Conservation (phyloP, 2,797 vertebrate genomes). For the Gallirallus australis region DNA sequence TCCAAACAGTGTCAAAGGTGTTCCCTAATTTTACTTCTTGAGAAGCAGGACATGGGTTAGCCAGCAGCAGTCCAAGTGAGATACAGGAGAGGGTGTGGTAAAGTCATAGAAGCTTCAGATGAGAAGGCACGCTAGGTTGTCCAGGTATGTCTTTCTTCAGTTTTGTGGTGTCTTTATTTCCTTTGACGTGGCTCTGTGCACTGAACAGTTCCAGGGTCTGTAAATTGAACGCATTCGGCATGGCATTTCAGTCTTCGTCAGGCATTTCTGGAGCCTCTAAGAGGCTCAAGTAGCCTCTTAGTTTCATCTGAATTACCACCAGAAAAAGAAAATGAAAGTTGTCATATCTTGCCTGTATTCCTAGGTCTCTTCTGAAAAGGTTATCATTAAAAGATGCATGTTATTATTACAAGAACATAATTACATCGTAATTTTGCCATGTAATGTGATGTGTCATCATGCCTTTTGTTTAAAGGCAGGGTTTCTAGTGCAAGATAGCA, state of each 20-base stretch:
- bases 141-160: neutral
- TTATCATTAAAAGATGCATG: slow-evolving; percentile 12
- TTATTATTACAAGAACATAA: slow-evolving; percentile 22
- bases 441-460: neutral
- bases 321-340: slow-evolving; percentile 51
- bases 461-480: slow-evolving; percentile 13
- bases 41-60: neutral
- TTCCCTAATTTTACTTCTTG: neutral
- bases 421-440: slow-evolving; percentile 8
- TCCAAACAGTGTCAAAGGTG: neutral
- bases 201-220: neutral
- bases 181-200: neutral
- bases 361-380: slow-evolving; percentile 16
- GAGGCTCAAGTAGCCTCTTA: neutral
- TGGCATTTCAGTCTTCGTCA: neutral
- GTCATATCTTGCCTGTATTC: neutral
- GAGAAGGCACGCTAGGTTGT: neutral
- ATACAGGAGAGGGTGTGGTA: neutral
- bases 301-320: neutral
- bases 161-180: neutral
- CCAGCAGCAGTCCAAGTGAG: neutral
- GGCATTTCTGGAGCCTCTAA: neutral
- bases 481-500: neutral
- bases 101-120: neutral
- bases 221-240: neutral